Percentiles rank a stretch among this genome's conserved stretches.
Conservation (phyloP, 2,113 vertebrate genomes). For the Pterophyllum scalare region DNA sequence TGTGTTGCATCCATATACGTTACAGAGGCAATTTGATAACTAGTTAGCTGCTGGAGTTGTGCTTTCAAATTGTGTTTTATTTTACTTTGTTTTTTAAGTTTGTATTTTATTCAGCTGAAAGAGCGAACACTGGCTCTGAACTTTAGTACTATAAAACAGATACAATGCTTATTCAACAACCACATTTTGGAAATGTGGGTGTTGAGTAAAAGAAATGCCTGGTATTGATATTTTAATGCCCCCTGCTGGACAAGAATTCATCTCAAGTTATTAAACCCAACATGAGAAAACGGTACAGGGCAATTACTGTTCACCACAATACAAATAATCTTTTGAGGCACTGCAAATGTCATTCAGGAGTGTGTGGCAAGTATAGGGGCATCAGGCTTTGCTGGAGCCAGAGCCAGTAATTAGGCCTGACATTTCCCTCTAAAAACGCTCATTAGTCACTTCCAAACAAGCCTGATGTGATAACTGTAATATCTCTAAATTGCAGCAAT, state of each 20-base stretch:
- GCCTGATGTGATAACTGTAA: slow-evolving; percentile 67
- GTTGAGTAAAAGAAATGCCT: neutral
- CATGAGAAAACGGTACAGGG: neutral
- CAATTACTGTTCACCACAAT: slow-evolving; percentile 38
- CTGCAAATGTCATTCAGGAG: slow-evolving; percentile 62
- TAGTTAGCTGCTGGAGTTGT: no score
- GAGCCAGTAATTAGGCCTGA: slow-evolving; percentile 69
- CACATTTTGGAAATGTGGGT: neutral
- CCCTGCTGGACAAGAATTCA: slow-evolving; percentile 44
- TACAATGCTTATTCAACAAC: neutral
- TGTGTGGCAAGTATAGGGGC: neutral
- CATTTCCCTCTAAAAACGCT: slow-evolving; percentile 74
- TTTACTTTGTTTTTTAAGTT: no score
- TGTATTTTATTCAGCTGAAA: neutral
- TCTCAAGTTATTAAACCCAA: neutral
- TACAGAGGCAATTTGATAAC: no score
- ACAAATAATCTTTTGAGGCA: slow-evolving; percentile 47
- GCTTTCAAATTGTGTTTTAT: no score
- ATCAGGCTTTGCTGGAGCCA: slow-evolving; percentile 25
- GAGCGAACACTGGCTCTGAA: neutral
- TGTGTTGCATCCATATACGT: no score
- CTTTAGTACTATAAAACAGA: neutral
- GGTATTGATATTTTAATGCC: slow-evolving; percentile 46
- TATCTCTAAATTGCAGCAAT: slow-evolving; percentile 77
- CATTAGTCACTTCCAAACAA: slow-evolving; percentile 60